Base-by-base conservation (phyloP, 2,888 invertebrate genomes). In the Oxyteleia sp. region DNA sequence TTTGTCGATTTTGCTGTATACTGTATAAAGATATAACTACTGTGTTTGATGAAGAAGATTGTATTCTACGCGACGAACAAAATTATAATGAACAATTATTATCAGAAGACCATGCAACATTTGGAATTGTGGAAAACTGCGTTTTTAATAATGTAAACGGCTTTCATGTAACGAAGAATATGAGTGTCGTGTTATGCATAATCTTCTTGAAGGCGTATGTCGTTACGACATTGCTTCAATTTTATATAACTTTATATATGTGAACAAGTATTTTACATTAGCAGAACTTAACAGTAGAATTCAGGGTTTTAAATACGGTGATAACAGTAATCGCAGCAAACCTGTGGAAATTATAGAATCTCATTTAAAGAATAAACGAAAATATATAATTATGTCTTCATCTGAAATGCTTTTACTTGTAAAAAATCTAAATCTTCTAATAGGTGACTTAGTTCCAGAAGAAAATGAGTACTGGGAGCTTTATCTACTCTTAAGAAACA, bases 361-460 rank as follows among this genome's bases (percentile, higher is more conserved):
- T 29, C 81, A 82, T 55, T 29, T 53, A 16, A 53, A 63, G 15
- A 18, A 72, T 5, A 84, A 80, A 45, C 51, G 57, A 29, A 74
- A 68, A 61, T 79, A 57, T 45, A 61, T 84, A 16, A 75, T 76
- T 10, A 82, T 85, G 68, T 86, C 86, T 15, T 86, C 86, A n/a
- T 63, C 86, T 18, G 84, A 87, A 86, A 86, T 86, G 86, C 51
- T 84, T 20, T 63, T 49, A 18, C 59, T 86, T 8, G 63, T 84
- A 4, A 23, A 69, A 18, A 72, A 74, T 68, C 53, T 85, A 16
- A 49, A 59, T 35, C 45, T 87, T 0, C 76, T 86, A 38, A 49
- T 85, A 35, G 84, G 85, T 29, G 64, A 84, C 23, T 66, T 84
- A 13, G 35, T 87, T 26, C 78, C 85, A 26, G 57, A 49, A 69